These are phyloP conservation scores for Bombus sibiricus DNA, from an alignment of 1,140 invertebrate genomes.

Conservation along the genomic window DNA sequence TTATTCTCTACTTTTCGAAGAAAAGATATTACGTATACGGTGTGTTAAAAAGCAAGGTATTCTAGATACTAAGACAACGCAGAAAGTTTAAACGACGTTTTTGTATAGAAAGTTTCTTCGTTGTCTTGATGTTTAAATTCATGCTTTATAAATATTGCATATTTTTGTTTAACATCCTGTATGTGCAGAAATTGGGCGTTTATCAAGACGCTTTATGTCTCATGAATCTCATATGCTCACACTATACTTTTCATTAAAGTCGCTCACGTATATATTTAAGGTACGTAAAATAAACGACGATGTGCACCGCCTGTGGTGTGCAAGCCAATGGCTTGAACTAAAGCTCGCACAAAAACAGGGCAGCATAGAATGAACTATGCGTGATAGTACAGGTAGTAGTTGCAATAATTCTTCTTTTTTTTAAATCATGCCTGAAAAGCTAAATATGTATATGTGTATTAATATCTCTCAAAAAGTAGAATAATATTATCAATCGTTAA, in stretches of 20 bases:
- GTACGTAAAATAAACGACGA: neutral
- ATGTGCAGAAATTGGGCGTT: neutral
- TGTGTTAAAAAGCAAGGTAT: too few species aligned
- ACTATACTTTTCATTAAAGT: slow-evolving; percentile 1
- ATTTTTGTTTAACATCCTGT: neutral
- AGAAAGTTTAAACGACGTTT: too few species aligned
- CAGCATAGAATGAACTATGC: neutral
- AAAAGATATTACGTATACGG: too few species aligned
- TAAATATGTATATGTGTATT: too few species aligned
- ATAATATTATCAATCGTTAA: neutral
- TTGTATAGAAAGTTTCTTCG: too few species aligned
- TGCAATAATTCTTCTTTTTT: too few species aligned
- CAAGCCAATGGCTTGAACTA: neutral
- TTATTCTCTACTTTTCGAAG: too few species aligned
- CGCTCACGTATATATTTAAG: neutral
- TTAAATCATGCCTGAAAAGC: too few species aligned
- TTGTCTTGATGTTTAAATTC: too few species aligned
- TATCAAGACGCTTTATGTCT: neutral
- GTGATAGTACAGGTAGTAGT: neutral
- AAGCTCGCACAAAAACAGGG: neutral
- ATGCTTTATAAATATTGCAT: neutral
- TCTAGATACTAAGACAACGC: too few species aligned
- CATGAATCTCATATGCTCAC: neutral
- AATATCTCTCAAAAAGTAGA: too few species aligned
- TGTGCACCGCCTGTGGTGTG: neutral